Evolutionary conservation across 2,888 invertebrate genomes (phyloP).

Genomic region (Deroplatys truncata): DNA sequence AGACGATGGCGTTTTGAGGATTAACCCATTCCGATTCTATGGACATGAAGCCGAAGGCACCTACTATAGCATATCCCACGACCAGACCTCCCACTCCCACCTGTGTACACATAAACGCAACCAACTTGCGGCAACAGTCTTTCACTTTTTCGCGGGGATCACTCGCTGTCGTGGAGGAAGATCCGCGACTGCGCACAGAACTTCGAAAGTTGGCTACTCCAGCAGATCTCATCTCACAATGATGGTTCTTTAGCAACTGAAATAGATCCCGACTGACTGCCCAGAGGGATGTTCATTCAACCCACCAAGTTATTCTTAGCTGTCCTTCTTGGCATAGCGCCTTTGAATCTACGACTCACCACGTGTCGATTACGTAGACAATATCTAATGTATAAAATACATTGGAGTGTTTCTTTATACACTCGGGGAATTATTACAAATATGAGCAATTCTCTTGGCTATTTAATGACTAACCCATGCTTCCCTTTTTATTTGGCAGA

Average conservation of each 20-base stretch:
- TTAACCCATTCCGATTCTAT: slow-evolving; percentile 60
- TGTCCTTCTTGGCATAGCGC: slow-evolving; percentile 17
- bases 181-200: slow-evolving; percentile 56
- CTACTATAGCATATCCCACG: slow-evolving; percentile 81
- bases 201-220: slow-evolving; percentile 42
- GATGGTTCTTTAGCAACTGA: slow-evolving; percentile 7
- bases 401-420: too few species aligned
- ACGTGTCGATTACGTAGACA: background rate
- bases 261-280: background rate
- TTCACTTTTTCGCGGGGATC: slow-evolving; percentile 73
- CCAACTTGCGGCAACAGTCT: slow-evolving; percentile 78
- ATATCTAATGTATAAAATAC: too few species aligned
- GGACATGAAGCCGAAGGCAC: slow-evolving; percentile 75
- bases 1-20: slow-evolving; percentile 46
- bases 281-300: background rate
- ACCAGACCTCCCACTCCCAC: slow-evolving; percentile 85
- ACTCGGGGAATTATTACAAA: too few species aligned
- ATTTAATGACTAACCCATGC: too few species aligned
- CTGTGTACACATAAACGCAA: slow-evolving; percentile 91
- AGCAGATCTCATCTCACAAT: background rate
- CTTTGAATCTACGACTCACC: background rate
- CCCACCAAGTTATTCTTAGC: slow-evolving; percentile 19
- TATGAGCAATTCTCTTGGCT: too few species aligned
- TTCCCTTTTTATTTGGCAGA: too few species aligned
- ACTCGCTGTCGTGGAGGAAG: slow-evolving; percentile 58